These are phyloP conservation scores for Pluvialis apricaria DNA, from an alignment of 2,113 vertebrate species.

Conservation along the genomic window DNA sequence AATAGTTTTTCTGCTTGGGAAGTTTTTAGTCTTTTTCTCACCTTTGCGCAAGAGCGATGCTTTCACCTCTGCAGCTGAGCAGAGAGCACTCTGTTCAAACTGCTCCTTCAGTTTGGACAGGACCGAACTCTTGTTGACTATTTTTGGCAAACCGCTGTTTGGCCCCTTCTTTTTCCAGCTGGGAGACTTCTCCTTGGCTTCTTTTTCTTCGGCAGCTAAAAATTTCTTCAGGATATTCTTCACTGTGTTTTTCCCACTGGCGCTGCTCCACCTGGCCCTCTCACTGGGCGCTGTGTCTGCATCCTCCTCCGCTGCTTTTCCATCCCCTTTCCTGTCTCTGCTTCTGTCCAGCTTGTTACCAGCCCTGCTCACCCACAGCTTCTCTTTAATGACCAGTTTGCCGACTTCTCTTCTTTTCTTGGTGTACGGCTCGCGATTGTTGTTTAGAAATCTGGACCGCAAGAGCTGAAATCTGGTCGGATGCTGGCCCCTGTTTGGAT, in stretches of 20 bases:
- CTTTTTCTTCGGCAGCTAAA: conserved; percentile 77
- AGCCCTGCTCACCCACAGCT: conserved; percentile 13
- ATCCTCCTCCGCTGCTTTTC: background rate
- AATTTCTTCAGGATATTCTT: conserved; percentile 83
- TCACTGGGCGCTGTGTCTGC: background rate
- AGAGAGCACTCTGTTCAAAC: conserved; percentile 77
- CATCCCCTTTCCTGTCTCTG: conserved; percentile 9
- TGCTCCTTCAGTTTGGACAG: conserved; percentile 77
- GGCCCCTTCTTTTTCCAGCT: background rate
- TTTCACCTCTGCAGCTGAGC: conserved; percentile 53
- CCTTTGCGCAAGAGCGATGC: background rate
- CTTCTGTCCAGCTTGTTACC: background rate
- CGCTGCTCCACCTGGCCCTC: conserved; percentile 16
- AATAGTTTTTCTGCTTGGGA: conserved; percentile 1
- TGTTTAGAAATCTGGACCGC: conserved; percentile 83
- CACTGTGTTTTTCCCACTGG: conserved; percentile 69
- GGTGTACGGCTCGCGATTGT: conserved; percentile 71
- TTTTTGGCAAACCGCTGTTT: conserved; percentile 35
- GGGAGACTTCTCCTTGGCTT: conserved; percentile 33
- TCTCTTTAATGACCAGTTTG: conserved; percentile 74
- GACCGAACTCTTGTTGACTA: conserved; percentile 60
- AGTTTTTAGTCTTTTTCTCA: conserved; percentile 13
- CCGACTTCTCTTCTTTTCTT: conserved; percentile 85
- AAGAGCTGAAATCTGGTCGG: conserved; percentile 88
- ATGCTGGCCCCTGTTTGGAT: background rate